Base-by-base conservation (phyloP, 1,140 invertebrate genomes). In the Cepaea nemoralis region DNA sequence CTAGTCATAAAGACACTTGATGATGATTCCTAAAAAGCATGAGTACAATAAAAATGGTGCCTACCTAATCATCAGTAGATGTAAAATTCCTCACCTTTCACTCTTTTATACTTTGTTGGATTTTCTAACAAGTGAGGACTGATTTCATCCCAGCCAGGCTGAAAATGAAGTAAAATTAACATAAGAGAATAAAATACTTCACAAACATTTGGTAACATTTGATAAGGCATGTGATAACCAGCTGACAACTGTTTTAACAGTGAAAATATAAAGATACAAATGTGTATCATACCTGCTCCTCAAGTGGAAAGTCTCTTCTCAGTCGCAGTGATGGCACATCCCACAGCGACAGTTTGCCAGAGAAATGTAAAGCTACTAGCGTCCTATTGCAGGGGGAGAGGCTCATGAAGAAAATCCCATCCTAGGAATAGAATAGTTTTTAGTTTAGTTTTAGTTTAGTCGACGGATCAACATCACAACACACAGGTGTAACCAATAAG, bases 281-380 rank as follows among this genome's bases (percentile, higher is more conserved):
- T n/a, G n/a, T 24, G n/a, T 33, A 40, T 5, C 45, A 81, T 81
- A 88, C 87, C 88, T 91, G 95, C 0, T 93, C 91, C 8, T 88
- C 85, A 16, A 95, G 92, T 55, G 90, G 90, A 94, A 94, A 95
- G 22, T 93, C 91, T 69, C 87, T 87, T 40, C 84, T 86, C 45
- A 89, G 86, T 82, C 91, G 90, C 74, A 96, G 91, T 45, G 93
- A 94, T 24, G 95, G 95, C 42, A 95, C 88, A 66, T 93, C 91
- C 95, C 95, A 96, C 14, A 96, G 84, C 1, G 94, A 94, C 42
- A 96, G 91, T 50, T 93, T 93, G 3, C 95, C 95, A 86, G 94
- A 94, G 33, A 93, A 93, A 88, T 96, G 95, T 37, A 95, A 83
- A 76, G 94, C 94, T n/a, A 93, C 93, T 40, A 96, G 86, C 77